Evolutionary conservation across 2,113 vertebrate genomes (phyloP), one percentile per base, ranked within the genome.

Genomic region (Pogonocichla stellata): DNA sequence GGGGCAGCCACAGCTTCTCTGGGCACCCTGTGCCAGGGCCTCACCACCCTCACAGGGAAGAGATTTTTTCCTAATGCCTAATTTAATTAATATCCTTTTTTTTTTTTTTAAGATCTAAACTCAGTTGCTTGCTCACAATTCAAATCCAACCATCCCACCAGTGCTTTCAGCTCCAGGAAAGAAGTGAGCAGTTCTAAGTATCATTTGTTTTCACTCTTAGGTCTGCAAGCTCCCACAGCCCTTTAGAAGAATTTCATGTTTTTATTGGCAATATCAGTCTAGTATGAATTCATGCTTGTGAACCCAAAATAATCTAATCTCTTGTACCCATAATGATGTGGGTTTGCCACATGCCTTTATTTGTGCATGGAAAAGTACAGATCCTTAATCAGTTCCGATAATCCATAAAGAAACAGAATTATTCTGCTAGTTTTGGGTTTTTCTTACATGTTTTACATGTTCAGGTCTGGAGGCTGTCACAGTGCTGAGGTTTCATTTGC

Each of bases 31-130:
- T 43, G 53, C 61, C 71, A 66, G 61, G 71, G 43, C 14, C 22
- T 26, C 0, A 0, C 5, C 25, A 42, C 16, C 10, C 25, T 58
- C 31, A 3, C 16, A 25, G 20, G 7, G 11, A 12, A 18, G 14
- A 9, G 6, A 5, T 70, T 16, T 25, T 20, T 62, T 20, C 13
- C 24, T 31, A 40, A 18, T 29, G 10, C 5, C 10, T 47, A 40
- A 20, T 42, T 4, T 42, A 42, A 50, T 31, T 50, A 2, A 26
- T 24, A 34, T 24, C 8, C 3, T 53, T 64, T 34, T 60, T 53
- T 69, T 34, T 60, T 42, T 42, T 42, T 51, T 62, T 20, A 10
- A 34, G 31, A 25, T 40, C 19, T 77, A 19, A 75, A 28, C 36
- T 64, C 31, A 10, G 12, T n/a, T 86, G 8, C n/a, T 74, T 38